Base-by-base conservation (phyloP, 2,888 invertebrate genomes). In the Dasysyrphus tricinctus region DNA sequence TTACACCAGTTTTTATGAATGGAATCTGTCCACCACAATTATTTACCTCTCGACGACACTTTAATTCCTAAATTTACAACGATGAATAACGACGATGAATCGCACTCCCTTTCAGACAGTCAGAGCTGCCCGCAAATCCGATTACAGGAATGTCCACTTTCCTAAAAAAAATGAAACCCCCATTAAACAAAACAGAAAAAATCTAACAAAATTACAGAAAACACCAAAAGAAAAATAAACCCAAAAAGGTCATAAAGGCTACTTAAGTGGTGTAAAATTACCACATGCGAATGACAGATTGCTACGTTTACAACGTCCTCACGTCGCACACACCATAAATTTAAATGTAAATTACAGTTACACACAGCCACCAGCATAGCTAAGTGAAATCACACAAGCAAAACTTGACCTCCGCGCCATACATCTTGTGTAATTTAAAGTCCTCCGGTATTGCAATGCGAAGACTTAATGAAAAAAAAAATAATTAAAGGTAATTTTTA, bases 211-310 rank as follows among this genome's bases (percentile, higher is more conserved):
- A 44, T n/a, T 7, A 39, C n/a, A 42, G 37, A 70, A 78, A 49
- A 7, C 32, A 74, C 8, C 67, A 49, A 61, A 49, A 59, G 34
- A 70, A 11, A 32, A 34, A 65, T 24, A 80, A 32, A 14, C 14
- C n/a, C 11, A 85, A 85, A 85, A 85, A 73, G 74, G 77, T 81
- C 73, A 85, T 81, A 80, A 77, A 81, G 81, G 81, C 85, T 81
- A 85, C 85, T 85, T 85, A 85, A 85, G 85, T 85, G 85, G 85
- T 85, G 85, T 85, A 85, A 85, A 85, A 85, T 85, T 81, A 81
- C 85, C 85, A 63, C 85, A 85, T 78, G 81, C 73, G 73, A 81
- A 81, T 85, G 85, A 85, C 85, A 85, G 69, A 85, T 85, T 81
- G 85, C 69, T 81, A 69, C 85, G 85, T 76, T 85, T 85, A 85